Percentiles rank a stretch among this genome's conserved stretches.
Evolutionary conservation across 2,888 invertebrate species (phyloP).

Genomic region (Drepana falcataria): DNA sequence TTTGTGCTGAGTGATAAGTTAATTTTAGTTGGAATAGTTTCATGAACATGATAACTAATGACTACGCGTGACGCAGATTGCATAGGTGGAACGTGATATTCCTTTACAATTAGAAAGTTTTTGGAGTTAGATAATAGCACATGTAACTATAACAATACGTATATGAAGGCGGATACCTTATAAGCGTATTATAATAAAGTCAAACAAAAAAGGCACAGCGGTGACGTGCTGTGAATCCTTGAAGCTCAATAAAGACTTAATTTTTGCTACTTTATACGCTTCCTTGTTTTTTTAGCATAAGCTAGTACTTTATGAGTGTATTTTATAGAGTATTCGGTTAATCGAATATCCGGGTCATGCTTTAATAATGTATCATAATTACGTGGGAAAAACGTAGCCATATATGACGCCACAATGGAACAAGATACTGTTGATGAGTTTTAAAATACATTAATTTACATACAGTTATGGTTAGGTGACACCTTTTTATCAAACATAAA

Average conservation of each 20-base stretch:
- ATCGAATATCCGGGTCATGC: slow-evolving; percentile 32
- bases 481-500: not conserved
- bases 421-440: not conserved
- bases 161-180: slow-evolving; percentile 1
- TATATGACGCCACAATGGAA: slow-evolving; percentile 2
- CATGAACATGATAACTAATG: not conserved
- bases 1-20: slow-evolving; percentile 1
- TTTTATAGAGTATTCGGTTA: slow-evolving; percentile 20
- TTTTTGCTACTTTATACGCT: slow-evolving; percentile 41
- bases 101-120: not conserved
- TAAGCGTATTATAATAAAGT: not conserved
- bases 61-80: not conserved
- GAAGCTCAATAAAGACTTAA: slow-evolving; percentile 33
- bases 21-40: slow-evolving; percentile 1
- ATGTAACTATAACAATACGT: not conserved
- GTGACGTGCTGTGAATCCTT: slow-evolving; percentile 38
- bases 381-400: not conserved
- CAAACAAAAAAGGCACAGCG: slow-evolving; percentile 21
- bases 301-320: slow-evolving; percentile 25
- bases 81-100: not conserved
- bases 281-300: slow-evolving; percentile 45
- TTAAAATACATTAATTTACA: not conserved
- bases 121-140: not conserved
- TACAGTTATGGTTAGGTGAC: not conserved
- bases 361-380: slow-evolving; percentile 6